phyloP scores from a whole-genome alignment of 2,888 invertebrate species.

The Lepidochrysops patricia region DNA sequence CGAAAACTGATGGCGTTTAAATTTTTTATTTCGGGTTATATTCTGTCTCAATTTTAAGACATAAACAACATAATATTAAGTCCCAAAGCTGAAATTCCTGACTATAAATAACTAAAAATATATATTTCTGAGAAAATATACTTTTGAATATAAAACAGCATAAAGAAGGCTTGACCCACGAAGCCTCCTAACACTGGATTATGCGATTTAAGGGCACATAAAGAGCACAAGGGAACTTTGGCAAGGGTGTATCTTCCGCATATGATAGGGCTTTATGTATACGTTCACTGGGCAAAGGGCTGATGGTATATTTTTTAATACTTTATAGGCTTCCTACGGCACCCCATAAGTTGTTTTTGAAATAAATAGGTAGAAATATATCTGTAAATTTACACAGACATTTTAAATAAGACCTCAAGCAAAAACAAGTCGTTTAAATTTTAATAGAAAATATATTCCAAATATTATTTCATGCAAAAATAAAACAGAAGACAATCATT shows the following conservation, averaged over 20 bases:
- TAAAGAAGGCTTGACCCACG: constrained; percentile 19
- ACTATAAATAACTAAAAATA: neutral
- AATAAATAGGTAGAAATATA: too few species aligned
- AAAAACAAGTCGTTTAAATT: too few species aligned
- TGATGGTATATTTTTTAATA: neutral
- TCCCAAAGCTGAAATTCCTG: neutral
- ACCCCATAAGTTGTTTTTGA: neutral
- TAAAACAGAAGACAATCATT: too few species aligned
- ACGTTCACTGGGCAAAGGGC: neutral
- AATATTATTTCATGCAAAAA: too few species aligned
- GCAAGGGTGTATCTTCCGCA: neutral
- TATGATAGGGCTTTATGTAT: neutral
- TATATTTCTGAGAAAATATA: neutral
- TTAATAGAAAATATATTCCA: too few species aligned
- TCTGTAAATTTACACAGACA: too few species aligned
- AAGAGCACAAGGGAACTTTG: neutral
- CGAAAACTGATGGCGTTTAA: too few species aligned
- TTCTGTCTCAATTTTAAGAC: too few species aligned
- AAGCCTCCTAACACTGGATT: constrained; percentile 25
- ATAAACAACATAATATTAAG: neutral
- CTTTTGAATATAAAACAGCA: neutral
- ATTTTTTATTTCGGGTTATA: too few species aligned
- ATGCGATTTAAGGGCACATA: constrained; percentile 17
- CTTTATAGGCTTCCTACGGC: neutral
- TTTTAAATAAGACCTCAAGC: too few species aligned